phyloP scores from a whole-genome alignment of 2,113 vertebrate species.

The Clupea harengus region DNA sequence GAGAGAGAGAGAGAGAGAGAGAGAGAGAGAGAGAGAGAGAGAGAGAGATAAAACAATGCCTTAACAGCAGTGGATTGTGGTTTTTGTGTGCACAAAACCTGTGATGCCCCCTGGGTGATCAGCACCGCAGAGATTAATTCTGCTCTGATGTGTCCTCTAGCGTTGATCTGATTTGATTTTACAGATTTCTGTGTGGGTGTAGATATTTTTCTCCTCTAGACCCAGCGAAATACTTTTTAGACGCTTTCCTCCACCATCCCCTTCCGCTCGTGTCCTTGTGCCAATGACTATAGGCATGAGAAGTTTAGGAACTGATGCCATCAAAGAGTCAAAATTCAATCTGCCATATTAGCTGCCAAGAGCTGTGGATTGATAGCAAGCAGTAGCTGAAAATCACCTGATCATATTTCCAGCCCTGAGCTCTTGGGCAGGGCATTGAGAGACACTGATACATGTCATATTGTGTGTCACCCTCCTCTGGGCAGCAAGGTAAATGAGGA shows the following conservation, averaged over 20 bases:
- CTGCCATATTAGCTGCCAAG: background rate
- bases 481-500: too few species aligned
- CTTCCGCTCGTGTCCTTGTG: background rate
- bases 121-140: slow-evolving; percentile 3
- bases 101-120: background rate
- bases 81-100: background rate
- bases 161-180: background rate
- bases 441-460: background rate
- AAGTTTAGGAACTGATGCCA: background rate
- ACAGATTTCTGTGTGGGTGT: background rate
- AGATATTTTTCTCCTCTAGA: background rate
- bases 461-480: background rate
- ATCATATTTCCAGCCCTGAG: background rate
- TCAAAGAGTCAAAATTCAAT: slow-evolving; percentile 7
- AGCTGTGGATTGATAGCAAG: background rate
- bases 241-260: background rate
- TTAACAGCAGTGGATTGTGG: background rate
- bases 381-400: background rate
- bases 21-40: background rate
- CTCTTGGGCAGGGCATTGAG: background rate
- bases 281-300: background rate
- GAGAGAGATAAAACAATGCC: background rate
- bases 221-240: background rate
- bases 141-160: background rate
- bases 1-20: background rate